Conservation (phyloP, 2,797 vertebrate genomes). For the Sebastes matsubarae region DNA sequence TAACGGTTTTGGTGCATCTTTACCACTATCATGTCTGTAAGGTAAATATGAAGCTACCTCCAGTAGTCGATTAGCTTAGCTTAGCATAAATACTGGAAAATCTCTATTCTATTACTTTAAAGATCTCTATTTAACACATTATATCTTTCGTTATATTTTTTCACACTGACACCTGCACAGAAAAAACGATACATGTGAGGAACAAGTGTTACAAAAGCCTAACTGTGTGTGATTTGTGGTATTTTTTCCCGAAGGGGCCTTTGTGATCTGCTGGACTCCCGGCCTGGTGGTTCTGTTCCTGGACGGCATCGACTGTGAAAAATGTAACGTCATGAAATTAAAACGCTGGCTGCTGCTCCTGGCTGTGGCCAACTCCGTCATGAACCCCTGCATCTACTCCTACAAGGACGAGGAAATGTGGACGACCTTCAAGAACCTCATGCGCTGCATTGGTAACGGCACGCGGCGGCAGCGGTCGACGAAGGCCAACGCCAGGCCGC, state of each 20-base stretch:
- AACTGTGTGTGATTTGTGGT: not conserved
- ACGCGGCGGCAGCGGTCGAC: slow-evolving; percentile 81
- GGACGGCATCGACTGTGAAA: slow-evolving; percentile 89
- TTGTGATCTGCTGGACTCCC: slow-evolving; percentile 97
- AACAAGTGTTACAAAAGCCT: not conserved
- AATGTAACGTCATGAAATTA: slow-evolving; percentile 85
- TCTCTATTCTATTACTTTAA: not conserved
- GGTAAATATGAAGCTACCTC: no score
- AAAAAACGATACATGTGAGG: not conserved
- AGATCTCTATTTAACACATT: not conserved
- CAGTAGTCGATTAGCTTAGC: no score
- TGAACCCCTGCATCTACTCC: slow-evolving; percentile 99
- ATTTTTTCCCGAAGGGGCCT: slow-evolving; percentile 85
- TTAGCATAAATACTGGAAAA: not conserved
- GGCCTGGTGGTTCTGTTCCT: slow-evolving; percentile 91
- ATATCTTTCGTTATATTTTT: not conserved
- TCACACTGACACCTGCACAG: not conserved
- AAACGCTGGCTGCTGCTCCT: slow-evolving; percentile 95
- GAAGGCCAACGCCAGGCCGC: slow-evolving; percentile 72
- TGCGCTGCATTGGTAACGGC: slow-evolving; percentile 86
- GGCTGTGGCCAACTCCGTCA: slow-evolving; percentile 93
- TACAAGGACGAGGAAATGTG: slow-evolving; percentile 99
- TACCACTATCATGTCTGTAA: no score
- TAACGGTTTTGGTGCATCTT: no score
- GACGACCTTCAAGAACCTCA: slow-evolving; percentile 90